phyloP scores from a whole-genome alignment of 2,888 invertebrate genomes.

The Tetranychus truncatus region DNA sequence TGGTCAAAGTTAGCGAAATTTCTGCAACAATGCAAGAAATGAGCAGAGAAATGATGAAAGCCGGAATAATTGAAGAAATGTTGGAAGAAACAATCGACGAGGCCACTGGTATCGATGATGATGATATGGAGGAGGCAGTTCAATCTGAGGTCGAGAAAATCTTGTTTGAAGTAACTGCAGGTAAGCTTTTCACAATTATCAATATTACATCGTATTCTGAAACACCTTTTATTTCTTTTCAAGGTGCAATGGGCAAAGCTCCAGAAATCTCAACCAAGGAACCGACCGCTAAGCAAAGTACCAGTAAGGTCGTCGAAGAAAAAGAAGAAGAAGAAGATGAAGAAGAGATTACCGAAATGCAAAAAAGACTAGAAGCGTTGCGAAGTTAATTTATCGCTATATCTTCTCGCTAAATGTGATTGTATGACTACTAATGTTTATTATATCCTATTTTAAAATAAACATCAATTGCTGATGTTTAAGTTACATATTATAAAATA shows the following conservation, averaged over 20 bases:
- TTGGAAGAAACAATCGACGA: constrained; percentile 88
- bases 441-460: too few relatives aligned
- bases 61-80: constrained; percentile 98
- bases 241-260: constrained; percentile 48
- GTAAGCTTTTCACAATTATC: not conserved
- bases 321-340: constrained; percentile 48
- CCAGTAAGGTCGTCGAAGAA: constrained; percentile 27
- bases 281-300: constrained; percentile 34
- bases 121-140: constrained; percentile 88
- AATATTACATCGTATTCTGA: not conserved
- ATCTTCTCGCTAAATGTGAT: not conserved
- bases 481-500: too few relatives aligned
- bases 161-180: constrained; percentile 25
- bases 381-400: constrained; percentile 45
- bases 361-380: constrained; percentile 63
- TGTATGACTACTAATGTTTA: too few relatives aligned
- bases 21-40: constrained; percentile 89
- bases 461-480: too few relatives aligned
- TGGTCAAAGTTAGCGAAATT: constrained; percentile 76
- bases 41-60: constrained; percentile 97
- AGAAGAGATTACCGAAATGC: constrained; percentile 77
- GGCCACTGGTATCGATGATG: constrained; percentile 52
- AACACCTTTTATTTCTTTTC: not conserved
- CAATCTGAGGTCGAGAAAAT: constrained; percentile 72
- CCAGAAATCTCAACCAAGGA: constrained; percentile 45